Evolutionary conservation across 30 jellyfish, hydroid and myxozoan genomes (phyloP).

Genomic region (Aurelia sp.): DNA sequence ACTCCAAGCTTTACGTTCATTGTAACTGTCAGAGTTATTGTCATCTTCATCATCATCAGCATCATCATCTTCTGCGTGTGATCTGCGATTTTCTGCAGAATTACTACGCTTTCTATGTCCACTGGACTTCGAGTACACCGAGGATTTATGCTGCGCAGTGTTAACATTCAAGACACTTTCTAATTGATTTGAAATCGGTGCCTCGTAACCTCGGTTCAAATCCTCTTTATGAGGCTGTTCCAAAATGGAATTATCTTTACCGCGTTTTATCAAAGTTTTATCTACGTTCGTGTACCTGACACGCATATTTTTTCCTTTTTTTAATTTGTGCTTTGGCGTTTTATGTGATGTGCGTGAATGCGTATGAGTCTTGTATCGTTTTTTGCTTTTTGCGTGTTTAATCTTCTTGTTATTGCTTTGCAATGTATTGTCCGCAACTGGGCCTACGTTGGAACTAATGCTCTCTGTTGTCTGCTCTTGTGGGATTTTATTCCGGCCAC

Average conservation of each 20-base stretch:
- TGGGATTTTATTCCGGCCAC: slow-evolving; percentile 46
- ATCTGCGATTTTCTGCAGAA: slow-evolving; percentile 55
- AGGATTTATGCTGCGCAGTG: slow-evolving; percentile 28
- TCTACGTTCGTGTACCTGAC: slow-evolving; percentile 49
- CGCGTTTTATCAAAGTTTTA: slow-evolving; percentile 55
- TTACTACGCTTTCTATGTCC: slow-evolving; percentile 47
- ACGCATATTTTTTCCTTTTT: neutral
- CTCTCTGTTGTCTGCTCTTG: slow-evolving; percentile 70
- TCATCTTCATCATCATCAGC: slow-evolving; percentile 19
- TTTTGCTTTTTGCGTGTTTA: slow-evolving; percentile 37
- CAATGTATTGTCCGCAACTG: slow-evolving; percentile 27
- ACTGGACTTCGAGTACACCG: slow-evolving; percentile 10
- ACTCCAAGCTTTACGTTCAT: slow-evolving; percentile 32
- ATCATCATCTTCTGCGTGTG: slow-evolving; percentile 33
- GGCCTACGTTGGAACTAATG: slow-evolving; percentile 54
- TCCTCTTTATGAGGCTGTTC: neutral
- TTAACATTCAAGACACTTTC: slow-evolving; percentile 77
- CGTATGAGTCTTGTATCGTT: slow-evolving; percentile 46
- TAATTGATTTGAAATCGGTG: slow-evolving; percentile 83
- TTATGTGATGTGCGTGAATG: slow-evolving; percentile 32
- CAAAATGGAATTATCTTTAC: neutral
- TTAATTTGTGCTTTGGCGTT: slow-evolving; percentile 5
- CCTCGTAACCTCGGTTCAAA: slow-evolving; percentile 39
- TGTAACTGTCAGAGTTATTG: slow-evolving; percentile 10
- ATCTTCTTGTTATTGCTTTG: neutral